Evolutionary conservation across 2,888 invertebrate genomes (phyloP), one percentile per base, ranked within the genome.

Genomic region (Temnothorax rugatulus): DNA sequence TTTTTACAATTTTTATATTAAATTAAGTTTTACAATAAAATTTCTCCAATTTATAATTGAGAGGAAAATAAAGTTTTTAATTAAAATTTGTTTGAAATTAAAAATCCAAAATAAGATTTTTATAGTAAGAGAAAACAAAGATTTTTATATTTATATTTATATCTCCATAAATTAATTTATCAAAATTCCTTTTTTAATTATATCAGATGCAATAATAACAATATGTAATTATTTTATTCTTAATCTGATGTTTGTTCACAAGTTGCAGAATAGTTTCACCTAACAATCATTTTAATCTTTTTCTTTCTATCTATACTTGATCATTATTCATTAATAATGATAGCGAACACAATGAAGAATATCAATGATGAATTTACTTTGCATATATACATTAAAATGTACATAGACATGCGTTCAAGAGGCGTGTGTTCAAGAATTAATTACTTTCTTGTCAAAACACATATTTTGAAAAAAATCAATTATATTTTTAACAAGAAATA

Each of bases 401-500:
- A 38, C 8, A 63, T 63, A 38, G 4, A 2, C 44, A 44, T 44
- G 44, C 13, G 13, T 13, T 34, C 3, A 29, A 57, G 1, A 59
- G 15, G 29, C 4, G 1, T 29, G 25, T 18, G 8, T 61, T 34
- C 8, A 38, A 63, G 63, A 38, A 63, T 38, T n/a, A 38, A n/a
- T 34, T 18, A 9, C 11, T 38, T 38, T 63, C 7, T 63, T 38
- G n/a, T n/a, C 1, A n/a, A 18, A 63, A 7, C 34, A n/a, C 11
- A 29, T 38, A 41, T 21, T n/a, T 38, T 63, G 2, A 9, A 52
- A 54, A 71, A 54, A 38, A 54, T 54, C 0, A n/a, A 7, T 59
- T 13, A 59, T n/a, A 73, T 59, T 57, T 38, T 71, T 18, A 57
- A 11, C 7, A 25, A 41, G 15, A 29, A 18, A 73, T 59, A 73